Conservation (phyloP, 2,113 vertebrate species). For the Echinops telfairi region DNA sequence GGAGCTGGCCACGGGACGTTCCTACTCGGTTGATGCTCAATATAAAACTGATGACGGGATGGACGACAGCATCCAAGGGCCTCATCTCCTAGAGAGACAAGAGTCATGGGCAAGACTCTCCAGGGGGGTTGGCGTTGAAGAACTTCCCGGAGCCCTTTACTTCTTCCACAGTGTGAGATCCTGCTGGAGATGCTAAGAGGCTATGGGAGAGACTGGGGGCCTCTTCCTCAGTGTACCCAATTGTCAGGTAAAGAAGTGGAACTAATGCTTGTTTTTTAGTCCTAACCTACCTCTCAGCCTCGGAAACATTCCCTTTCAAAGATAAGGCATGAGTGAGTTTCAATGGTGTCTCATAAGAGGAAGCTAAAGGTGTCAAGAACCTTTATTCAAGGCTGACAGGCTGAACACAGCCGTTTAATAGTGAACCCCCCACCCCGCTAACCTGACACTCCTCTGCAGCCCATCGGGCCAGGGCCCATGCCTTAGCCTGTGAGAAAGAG, state of each 20-base stretch:
- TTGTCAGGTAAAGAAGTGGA: background rate
- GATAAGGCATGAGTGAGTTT: conserved; percentile 2
- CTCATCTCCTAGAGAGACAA: background rate
- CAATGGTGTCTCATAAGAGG: conserved; percentile 4
- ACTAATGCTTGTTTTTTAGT: conserved; percentile 16
- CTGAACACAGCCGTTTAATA: conserved; percentile 25
- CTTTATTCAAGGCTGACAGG: conserved; percentile 22
- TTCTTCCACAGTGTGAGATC: background rate
- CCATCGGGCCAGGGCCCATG: conserved; percentile 43
- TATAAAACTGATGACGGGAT: background rate
- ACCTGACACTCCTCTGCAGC: background rate
- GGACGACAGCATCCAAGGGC: background rate
- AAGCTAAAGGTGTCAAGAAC: conserved; percentile 30
- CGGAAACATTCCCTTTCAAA: background rate
- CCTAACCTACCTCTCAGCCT: background rate
- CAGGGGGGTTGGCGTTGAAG: background rate
- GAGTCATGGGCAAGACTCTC: background rate
- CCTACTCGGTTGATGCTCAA: background rate
- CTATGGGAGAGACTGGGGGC: background rate
- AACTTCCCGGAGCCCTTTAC: background rate
- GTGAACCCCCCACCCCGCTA: background rate
- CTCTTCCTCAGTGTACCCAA: background rate
- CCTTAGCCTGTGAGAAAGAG: conserved; percentile 22
- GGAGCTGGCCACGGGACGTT: background rate
- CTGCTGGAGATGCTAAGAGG: background rate